A percentile compares a stretch with the other conserved stretches of the same genome.
These are phyloP conservation scores for Bellardia bayeri DNA, from an alignment of 2,888 invertebrate genomes.

Conservation along the genomic window DNA sequence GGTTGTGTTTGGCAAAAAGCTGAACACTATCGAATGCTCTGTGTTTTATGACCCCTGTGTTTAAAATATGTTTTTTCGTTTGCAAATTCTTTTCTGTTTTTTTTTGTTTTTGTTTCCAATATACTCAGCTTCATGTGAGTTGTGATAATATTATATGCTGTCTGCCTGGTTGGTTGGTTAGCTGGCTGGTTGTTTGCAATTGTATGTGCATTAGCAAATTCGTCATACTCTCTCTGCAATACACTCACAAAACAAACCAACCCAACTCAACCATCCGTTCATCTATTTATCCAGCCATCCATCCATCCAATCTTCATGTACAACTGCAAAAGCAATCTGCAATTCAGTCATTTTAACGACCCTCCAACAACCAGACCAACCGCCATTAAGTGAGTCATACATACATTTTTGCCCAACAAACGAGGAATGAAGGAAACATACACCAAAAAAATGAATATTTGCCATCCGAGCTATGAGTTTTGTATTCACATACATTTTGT, in stretches of 20 bases:
- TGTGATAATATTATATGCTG: constrained; percentile 13
- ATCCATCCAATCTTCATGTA: constrained; percentile 13
- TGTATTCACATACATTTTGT: background rate
- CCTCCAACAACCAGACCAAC: constrained; percentile 59
- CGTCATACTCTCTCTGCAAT: constrained; percentile 43
- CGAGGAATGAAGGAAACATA: constrained; percentile 17
- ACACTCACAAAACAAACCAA: background rate
- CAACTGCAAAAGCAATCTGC: constrained; percentile 47
- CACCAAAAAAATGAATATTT: constrained; percentile 24
- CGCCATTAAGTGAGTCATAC: constrained; percentile 67
- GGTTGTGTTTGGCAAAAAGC: constrained; percentile 56
- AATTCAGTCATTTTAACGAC: constrained; percentile 60
- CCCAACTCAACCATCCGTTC: constrained; percentile 23
- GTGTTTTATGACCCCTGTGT: constrained; percentile 50
- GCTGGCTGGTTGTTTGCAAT: constrained; percentile 49
- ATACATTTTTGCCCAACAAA: constrained; percentile 29
- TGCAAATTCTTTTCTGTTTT: background rate
- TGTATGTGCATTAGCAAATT: constrained; percentile 60
- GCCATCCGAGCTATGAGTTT: constrained; percentile 20
- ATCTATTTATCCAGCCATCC: constrained; percentile 15
- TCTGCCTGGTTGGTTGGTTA: constrained; percentile 28
- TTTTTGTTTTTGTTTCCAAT: background rate
- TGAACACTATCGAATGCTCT: constrained; percentile 33
- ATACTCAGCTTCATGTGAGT: constrained; percentile 28
- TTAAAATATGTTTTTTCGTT: constrained; percentile 13